Evolutionary conservation across 2,797 vertebrate species (phyloP), one percentile per base, ranked within the genome.

Genomic region (Macropus fuliginosus): DNA sequence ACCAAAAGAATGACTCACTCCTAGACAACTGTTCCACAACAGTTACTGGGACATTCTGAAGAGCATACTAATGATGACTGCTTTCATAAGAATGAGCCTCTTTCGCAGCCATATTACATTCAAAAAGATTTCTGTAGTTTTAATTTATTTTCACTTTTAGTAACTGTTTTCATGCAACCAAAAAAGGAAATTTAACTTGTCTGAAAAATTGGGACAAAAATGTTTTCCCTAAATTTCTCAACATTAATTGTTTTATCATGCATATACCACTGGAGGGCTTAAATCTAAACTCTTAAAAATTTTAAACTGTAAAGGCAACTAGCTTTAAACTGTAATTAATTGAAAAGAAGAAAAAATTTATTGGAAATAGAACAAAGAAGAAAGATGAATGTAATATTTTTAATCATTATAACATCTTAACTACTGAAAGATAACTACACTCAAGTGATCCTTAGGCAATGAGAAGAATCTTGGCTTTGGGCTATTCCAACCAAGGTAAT

Each of bases 291-390:
- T 56, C 52, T 10, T 14, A 94, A 94, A 91, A 54, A 93, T 55
- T 3, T 40, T 56, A 91, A 56, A 21, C 55, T 56, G 12, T 11
- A 94, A 94, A 34, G 92, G 54, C 6, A 95, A 95, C 56, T 94
- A 92, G 8, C 29, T 31, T 97, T 96, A 95, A 95, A 91, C 8
- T 81, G 24, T 56, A 96, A 95, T 89, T 94, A 97, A 92, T 4
- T 93, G 0, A 40, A 2, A 87, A 90, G 24, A 29, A 59, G 1
- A 96, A 96, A 96, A 50, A 46, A 87, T 93, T 94, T 91, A 96
- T 90, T 8, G 56, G 50, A 54, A 56, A 74, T 56, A 92, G 87
- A 55, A 91, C 28, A 31, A n/a, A 95, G 59, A 92, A 95, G 5
- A 57, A 91, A 4, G 94, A n/a, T 13, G 94, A 56, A 74, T 89